Percentiles rank a stretch among this genome's conserved stretches.
Evolutionary conservation across 1,140 invertebrate genomes (phyloP).

Genomic region (Ceratina calcarata): DNA sequence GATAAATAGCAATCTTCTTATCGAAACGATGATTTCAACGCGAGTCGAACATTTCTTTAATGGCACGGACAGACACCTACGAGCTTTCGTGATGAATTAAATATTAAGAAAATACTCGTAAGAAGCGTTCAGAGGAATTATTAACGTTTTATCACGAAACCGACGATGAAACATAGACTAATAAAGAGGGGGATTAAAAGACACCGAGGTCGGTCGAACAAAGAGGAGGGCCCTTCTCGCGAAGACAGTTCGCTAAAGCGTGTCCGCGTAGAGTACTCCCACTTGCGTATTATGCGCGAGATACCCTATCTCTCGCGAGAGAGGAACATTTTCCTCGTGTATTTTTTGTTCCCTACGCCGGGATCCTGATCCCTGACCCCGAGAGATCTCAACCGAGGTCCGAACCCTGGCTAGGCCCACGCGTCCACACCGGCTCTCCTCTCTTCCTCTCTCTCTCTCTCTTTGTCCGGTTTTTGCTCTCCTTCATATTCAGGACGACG

Average conservation of each 20-base stretch:
- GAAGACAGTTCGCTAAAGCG: conserved; percentile 37
- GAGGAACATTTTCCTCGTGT: conserved; percentile 72
- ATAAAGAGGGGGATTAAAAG: conserved; percentile 55
- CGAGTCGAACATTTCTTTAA: no score
- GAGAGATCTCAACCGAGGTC: conserved; percentile 28
- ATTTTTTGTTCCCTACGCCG: conserved; percentile 63
- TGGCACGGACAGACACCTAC: no score
- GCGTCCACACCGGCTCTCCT: conserved; percentile 49
- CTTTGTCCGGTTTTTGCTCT: no score
- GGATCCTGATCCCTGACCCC: conserved; percentile 71
- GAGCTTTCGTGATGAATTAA: no score
- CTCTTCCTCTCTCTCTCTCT: no score
- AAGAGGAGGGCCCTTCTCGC: conserved; percentile 48
- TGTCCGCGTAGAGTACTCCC: conserved; percentile 63
- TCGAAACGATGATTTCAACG: no score
- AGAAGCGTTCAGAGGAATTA: no score
- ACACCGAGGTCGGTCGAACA: not conserved
- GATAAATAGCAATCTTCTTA: conserved; percentile 24
- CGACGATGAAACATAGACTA: conserved; percentile 63
- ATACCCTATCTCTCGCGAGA: conserved; percentile 71
- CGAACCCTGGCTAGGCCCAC: conserved; percentile 64
- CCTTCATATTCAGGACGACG: no score
- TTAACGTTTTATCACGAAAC: no score
- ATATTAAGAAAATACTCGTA: no score
- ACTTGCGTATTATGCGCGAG: conserved; percentile 74